phyloP scores from a whole-genome alignment of 2,113 vertebrate genomes.

The Orcinus orca region DNA sequence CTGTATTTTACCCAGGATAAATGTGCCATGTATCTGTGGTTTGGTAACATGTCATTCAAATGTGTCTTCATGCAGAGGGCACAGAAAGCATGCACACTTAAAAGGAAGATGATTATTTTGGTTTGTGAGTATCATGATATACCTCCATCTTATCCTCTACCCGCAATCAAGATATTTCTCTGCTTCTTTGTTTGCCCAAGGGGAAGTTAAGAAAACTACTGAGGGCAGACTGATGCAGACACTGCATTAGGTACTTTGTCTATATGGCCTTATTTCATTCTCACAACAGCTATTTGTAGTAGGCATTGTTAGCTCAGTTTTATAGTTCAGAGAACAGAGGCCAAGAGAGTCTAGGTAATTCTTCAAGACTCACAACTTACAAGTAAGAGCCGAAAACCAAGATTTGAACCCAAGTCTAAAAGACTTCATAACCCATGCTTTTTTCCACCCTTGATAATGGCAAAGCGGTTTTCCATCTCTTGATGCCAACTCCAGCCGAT shows the following conservation, averaged over 20 bases:
- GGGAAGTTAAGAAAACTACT: neutral
- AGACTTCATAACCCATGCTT: neutral
- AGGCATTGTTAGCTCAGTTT: neutral
- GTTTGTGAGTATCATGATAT: neutral
- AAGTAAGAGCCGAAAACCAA: neutral
- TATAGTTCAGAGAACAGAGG: neutral
- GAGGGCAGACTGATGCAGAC: neutral
- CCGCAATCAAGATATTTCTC: neutral
- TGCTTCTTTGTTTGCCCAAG: neutral
- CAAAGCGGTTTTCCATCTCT: neutral
- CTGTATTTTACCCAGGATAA: neutral
- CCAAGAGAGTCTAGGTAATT: neutral
- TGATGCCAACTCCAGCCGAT: neutral
- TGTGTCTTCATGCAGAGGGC: neutral
- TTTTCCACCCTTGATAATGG: neutral
- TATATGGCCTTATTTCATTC: neutral
- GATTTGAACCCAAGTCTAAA: neutral
- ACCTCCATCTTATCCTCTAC: neutral
- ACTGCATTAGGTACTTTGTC: neutral
- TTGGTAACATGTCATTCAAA: neutral
- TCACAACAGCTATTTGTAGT: neutral
- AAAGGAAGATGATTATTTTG: neutral
- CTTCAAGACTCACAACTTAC: neutral
- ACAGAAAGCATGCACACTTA: neutral
- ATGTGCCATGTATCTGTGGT: neutral